phyloP scores from a whole-genome alignment of 2,888 invertebrate species.

The Lasioglossum marginatum region DNA sequence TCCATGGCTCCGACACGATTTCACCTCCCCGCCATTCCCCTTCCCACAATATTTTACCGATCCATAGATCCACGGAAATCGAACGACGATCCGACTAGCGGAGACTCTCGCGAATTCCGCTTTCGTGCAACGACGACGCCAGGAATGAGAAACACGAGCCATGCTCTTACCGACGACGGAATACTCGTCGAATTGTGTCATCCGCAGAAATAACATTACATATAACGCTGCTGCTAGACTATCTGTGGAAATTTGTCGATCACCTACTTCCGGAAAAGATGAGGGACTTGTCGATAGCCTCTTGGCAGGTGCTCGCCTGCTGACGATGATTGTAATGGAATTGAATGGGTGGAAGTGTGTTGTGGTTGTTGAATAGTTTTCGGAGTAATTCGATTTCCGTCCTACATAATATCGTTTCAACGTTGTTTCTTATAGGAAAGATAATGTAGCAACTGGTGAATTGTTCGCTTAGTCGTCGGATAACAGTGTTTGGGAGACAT shows the following conservation, averaged over 20 bases:
- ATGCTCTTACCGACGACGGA: not conserved
- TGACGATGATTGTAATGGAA: not conserved
- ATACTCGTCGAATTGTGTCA: constrained; percentile 1
- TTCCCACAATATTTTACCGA: not conserved
- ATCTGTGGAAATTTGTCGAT: not conserved
- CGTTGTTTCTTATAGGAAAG: not conserved
- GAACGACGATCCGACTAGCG: not conserved
- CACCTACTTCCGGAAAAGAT: not conserved
- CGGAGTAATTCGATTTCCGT: not conserved
- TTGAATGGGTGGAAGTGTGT: not conserved
- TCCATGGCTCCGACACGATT: constrained; percentile 1
- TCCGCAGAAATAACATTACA: not conserved
- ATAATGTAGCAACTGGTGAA: not conserved
- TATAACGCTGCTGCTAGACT: not conserved
- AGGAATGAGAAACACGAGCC: constrained; percentile 3
- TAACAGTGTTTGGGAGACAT: not conserved
- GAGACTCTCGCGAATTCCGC: not conserved
- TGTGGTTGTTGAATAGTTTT: not conserved
- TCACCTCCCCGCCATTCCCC: not conserved
- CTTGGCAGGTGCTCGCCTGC: not conserved
- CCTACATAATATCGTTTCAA: not conserved
- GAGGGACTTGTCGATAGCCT: not conserved
- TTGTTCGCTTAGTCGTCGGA: not conserved
- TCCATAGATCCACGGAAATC: not conserved
- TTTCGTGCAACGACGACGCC: not conserved